phyloP scores from a whole-genome alignment of 2,113 vertebrate genomes.

The Saccopteryx bilineata region DNA sequence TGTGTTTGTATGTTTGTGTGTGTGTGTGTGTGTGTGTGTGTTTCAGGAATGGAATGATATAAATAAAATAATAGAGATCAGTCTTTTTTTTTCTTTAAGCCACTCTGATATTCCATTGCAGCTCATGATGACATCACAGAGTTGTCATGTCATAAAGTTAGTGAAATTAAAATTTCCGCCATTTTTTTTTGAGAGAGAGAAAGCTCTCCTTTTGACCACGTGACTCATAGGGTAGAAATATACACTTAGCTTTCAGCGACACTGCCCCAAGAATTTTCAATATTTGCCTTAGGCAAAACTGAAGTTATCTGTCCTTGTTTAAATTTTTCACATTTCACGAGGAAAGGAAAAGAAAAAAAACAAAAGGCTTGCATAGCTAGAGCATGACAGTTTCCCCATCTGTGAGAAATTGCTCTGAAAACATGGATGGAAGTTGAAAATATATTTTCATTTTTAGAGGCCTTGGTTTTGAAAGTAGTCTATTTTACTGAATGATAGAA shows the following conservation, averaged over 20 bases:
- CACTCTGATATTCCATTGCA: neutral
- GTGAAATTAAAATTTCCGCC: slow-evolving; percentile 40
- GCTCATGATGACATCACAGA: neutral
- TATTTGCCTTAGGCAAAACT: slow-evolving; percentile 71
- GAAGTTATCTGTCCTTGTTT: slow-evolving; percentile 47
- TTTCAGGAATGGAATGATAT: neutral
- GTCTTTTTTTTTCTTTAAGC: neutral
- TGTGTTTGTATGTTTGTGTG: neutral
- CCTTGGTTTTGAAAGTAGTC: slow-evolving; percentile 37
- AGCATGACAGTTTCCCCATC: slow-evolving; percentile 66
- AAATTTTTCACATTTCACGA: slow-evolving; percentile 71
- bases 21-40: neutral
- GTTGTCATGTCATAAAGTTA: neutral
- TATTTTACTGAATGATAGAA: slow-evolving; percentile 32
- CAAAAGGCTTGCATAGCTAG: neutral
- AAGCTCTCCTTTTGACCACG: neutral
- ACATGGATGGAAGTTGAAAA: slow-evolving; percentile 52
- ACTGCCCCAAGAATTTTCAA: slow-evolving; percentile 26
- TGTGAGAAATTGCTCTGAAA: slow-evolving; percentile 64
- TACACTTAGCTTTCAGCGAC: neutral
- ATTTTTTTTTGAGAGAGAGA: neutral
- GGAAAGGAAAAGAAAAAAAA: slow-evolving; percentile 1
- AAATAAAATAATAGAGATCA: neutral
- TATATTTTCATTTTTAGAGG: slow-evolving; percentile 57
- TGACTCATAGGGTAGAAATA: slow-evolving; percentile 26